phyloP scores from a whole-genome alignment of 2,888 invertebrate species.

The Cyclophora punctaria region DNA sequence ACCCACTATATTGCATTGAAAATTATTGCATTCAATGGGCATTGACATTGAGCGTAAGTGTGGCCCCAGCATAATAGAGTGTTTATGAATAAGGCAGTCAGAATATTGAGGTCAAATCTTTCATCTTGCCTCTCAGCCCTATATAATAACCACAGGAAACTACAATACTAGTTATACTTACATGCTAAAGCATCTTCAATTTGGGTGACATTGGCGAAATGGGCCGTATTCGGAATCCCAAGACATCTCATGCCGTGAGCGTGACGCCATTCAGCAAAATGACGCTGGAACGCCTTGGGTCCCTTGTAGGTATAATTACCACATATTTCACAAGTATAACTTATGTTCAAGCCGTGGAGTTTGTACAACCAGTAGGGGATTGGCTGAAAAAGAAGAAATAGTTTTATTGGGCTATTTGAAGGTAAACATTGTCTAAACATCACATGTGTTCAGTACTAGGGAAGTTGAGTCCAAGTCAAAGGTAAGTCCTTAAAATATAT shows the following conservation, averaged over 20 bases:
- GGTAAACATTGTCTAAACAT: too few relatives aligned
- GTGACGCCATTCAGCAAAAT: conserved; percentile 95
- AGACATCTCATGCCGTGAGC: conserved; percentile 98
- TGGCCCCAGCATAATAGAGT: too few relatives aligned
- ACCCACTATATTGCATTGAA: too few relatives aligned
- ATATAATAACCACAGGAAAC: neutral
- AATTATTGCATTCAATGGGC: too few relatives aligned
- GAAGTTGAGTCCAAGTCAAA: too few relatives aligned
- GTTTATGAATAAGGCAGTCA: too few relatives aligned
- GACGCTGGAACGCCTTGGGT: conserved; percentile 99
- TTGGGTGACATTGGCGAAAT: conserved; percentile 99
- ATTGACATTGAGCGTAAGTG: too few relatives aligned
- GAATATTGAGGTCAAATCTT: too few relatives aligned
- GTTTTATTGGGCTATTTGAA: too few relatives aligned
- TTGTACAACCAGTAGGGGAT: conserved; percentile 99
- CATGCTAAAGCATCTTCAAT: conserved; percentile 97
- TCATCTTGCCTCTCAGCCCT: too few relatives aligned
- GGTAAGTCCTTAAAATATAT: too few relatives aligned
- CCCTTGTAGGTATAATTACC: conserved; percentile 99
- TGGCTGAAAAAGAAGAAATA: conserved; percentile 34
- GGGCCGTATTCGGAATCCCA: conserved; percentile 99
- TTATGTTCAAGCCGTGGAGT: conserved; percentile 98
- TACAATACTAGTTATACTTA: conserved; percentile 60
- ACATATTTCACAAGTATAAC: conserved; percentile 99
- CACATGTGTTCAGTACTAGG: too few relatives aligned